Conservation (phyloP, 2,797 vertebrate species). For the Picus viridis region DNA sequence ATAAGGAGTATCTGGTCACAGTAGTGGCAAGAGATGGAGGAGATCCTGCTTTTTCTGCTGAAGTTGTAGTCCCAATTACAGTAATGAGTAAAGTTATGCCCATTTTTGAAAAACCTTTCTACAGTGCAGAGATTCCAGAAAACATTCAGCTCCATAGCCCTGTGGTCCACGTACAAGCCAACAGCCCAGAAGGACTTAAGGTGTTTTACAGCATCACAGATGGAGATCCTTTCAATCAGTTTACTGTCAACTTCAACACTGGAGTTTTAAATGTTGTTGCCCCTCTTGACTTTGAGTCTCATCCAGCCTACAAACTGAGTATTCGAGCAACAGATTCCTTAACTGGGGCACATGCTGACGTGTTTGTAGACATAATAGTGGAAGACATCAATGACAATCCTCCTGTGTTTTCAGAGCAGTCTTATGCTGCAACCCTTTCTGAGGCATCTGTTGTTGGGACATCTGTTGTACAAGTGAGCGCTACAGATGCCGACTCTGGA, state of each 20-base stretch:
- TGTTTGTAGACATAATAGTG: slow-evolving; percentile 94
- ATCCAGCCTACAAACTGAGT: slow-evolving; percentile 95
- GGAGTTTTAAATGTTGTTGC: slow-evolving; percentile 91
- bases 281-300: slow-evolving; percentile 92
- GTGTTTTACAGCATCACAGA: slow-evolving; percentile 95
- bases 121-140: slow-evolving; percentile 94
- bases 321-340: slow-evolving; percentile 93
- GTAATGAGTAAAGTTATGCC: slow-evolving; percentile 96
- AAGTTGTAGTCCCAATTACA: slow-evolving; percentile 87
- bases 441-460: slow-evolving; percentile 92
- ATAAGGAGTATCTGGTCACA: slow-evolving; percentile 88
- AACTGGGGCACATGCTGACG: slow-evolving; percentile 90
- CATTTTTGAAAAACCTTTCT: slow-evolving; percentile 96
- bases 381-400: slow-evolving; percentile 95
- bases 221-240: slow-evolving; percentile 94
- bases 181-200: slow-evolving; percentile 92
- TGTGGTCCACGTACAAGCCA: slow-evolving; percentile 93
- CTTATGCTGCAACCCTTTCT: slow-evolving; percentile 87
- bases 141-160: slow-evolving; percentile 90
- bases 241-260: slow-evolving; percentile 95
- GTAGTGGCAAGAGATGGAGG: slow-evolving; percentile 91
- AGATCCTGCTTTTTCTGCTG: slow-evolving; percentile 86
- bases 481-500: slow-evolving; percentile 89
- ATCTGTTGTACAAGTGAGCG: slow-evolving; percentile 85
- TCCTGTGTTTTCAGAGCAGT: slow-evolving; percentile 85